A percentile compares a stretch with the other conserved stretches of the same genome.
These are phyloP conservation scores for Spondyliosoma cantharus DNA, from an alignment of 2,797 vertebrate genomes.

Conservation along the genomic window DNA sequence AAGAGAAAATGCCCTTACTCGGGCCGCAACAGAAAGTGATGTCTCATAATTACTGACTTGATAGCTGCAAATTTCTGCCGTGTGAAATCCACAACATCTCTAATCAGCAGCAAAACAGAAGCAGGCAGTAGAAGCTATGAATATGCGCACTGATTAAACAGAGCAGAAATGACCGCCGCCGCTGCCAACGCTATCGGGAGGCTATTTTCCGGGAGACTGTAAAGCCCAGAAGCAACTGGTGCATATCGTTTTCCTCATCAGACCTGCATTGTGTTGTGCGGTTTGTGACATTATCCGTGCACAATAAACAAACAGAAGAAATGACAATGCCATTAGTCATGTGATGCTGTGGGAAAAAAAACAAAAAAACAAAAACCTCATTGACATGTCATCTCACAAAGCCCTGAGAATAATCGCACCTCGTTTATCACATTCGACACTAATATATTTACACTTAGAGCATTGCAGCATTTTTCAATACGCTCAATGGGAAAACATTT, in stretches of 20 bases:
- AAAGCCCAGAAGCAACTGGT: conserved; percentile 26
- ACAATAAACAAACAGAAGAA: conserved; percentile 37
- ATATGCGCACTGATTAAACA: conserved; percentile 39
- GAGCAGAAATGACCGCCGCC: conserved; percentile 30
- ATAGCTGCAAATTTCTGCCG: conserved; percentile 31
- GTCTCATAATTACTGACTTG: conserved; percentile 17
- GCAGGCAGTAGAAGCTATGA: conserved; percentile 27
- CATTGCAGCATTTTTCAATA: conserved; percentile 36
- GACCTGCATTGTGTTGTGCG: conserved; percentile 1
- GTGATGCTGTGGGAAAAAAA: conserved; percentile 10
- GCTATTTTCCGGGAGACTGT: conserved; percentile 38
- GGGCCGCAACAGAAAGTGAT: background rate
- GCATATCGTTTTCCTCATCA: conserved; percentile 10
- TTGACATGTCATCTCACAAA: conserved; percentile 25
- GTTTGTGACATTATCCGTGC: conserved; percentile 17
- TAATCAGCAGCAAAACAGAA: conserved; percentile 37
- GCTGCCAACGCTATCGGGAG: conserved; percentile 24
- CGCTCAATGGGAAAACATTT: conserved; percentile 33
- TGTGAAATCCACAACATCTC: conserved; percentile 36
- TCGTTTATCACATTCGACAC: conserved; percentile 36
- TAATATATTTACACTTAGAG: conserved; percentile 36
- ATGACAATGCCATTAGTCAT: conserved; percentile 27
- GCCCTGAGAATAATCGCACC: conserved; percentile 29
- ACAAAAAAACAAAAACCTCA: background rate
- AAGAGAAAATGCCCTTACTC: background rate